Conservation (phyloP, 2,113 vertebrate species). For the Caloenas nicobarica region DNA sequence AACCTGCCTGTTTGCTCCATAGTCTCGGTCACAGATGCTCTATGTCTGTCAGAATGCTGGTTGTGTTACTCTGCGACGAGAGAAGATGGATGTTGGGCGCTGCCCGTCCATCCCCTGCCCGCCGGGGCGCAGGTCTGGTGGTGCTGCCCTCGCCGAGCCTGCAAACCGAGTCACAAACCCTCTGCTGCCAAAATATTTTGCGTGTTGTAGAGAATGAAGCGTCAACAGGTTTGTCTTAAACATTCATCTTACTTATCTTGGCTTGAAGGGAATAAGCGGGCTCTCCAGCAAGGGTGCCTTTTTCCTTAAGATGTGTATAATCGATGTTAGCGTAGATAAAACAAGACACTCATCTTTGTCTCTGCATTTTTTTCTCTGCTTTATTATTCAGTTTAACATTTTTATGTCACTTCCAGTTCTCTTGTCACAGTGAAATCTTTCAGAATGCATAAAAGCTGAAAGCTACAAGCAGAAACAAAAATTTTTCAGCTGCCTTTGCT, state of each 20-base stretch:
- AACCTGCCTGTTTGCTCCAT: not conserved
- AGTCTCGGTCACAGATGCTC: not conserved
- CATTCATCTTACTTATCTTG: not conserved
- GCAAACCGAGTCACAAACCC: not conserved
- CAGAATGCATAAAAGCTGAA: slow-evolving; percentile 2
- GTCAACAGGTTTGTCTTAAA: not conserved
- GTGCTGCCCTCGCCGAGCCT: not conserved
- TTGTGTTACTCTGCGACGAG: not conserved
- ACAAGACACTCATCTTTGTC: not conserved
- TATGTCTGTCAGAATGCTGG: not conserved
- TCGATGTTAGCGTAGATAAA: not conserved
- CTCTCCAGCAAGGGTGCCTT: not conserved
- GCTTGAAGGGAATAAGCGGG: not conserved
- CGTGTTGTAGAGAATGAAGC: not conserved
- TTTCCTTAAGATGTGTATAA: not conserved
- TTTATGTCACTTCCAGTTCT: slow-evolving; percentile 23
- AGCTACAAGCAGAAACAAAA: not conserved
- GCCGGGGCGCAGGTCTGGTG: not conserved
- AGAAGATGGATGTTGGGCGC: not conserved
- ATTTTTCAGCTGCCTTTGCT: slow-evolving; percentile 36
- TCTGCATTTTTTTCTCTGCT: not conserved
- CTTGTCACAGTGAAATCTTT: not conserved
- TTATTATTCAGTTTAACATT: slow-evolving; percentile 24
- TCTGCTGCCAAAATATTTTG: not conserved
- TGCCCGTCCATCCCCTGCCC: not conserved